These are phyloP conservation scores for Dermatophagoides farinae DNA, from an alignment of 1,140 invertebrate species.

Conservation along the genomic window DNA sequence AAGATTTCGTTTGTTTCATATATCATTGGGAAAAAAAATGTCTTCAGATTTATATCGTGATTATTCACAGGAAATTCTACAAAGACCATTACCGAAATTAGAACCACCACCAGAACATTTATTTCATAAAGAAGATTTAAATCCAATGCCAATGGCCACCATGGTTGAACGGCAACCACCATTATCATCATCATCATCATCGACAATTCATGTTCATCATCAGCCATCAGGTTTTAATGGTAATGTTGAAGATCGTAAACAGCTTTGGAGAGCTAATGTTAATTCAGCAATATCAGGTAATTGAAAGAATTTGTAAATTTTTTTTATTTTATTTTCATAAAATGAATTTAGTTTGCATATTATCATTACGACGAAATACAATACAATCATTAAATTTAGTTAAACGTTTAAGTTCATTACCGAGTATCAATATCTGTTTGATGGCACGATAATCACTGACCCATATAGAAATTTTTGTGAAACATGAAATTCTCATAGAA, in stretches of 20 bases:
- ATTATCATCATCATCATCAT: not conserved
- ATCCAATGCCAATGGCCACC: not conserved
- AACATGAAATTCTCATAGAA: conserved; percentile 3
- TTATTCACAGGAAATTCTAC: not conserved
- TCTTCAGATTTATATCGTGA: not conserved
- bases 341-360: conserved; percentile 1
- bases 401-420: not conserved
- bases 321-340: not conserved
- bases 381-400: conserved; percentile 4
- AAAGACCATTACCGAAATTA: not conserved
- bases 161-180: not conserved
- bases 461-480: conserved; percentile 2
- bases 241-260: not conserved
- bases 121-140: not conserved
- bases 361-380: not conserved
- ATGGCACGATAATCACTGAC: not conserved
- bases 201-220: not conserved
- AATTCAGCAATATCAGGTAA: conserved; percentile 2
- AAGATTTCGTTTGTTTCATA: too few relatives aligned
- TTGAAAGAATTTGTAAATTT: not conserved
- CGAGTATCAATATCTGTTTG: not conserved
- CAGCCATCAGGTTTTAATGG: not conserved
- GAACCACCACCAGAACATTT: not conserved
- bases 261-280: not conserved
- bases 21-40: too few relatives aligned